Base-by-base conservation (phyloP, 2,113 vertebrate genomes). In the Pelusios castaneus region DNA sequence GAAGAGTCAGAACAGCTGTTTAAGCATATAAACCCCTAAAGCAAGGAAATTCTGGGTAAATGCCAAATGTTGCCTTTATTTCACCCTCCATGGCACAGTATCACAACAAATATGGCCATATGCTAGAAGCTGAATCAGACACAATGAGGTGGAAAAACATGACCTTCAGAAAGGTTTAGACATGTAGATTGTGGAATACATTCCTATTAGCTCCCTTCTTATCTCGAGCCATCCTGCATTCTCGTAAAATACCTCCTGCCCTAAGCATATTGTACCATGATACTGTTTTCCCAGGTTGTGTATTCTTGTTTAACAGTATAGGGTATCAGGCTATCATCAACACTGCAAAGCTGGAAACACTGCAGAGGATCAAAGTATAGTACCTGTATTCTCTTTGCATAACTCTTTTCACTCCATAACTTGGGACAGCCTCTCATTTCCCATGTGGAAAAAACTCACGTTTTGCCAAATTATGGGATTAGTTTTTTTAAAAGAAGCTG, bases 61-160 rank as follows among this genome's bases (percentile, higher is more conserved):
- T 84, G 86, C 88, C 45, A 87, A 85, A 77, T 10, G 34, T 87
- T 94, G 52, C 76, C 76, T 52, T 87, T 95, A 77, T 63, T 96
- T 91, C 63, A 8, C 80, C 88, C 52, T 94, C 21, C 43, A 10
- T 95, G 91, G 76, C 82, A 85, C 51, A 43, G n/a, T 82, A 47
- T 94, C 93, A 95, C 70, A 85, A 94, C 76, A 92, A 94, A 95
- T 95, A 95, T 84, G 95, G 84, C 93, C 89, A 73, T 97, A 85
- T 92, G 93, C 94, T 92, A 94, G 88, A 79, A 91, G 73, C 80
- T 94, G 92, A 95, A 86, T 97, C 86, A 92, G 87, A 95, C 89
- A 95, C 86, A 96, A 92, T 92, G 97, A 95, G 86, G 92, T 96
- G 94, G 94, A 95, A 97, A 96, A 97, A 93, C 91, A 91, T 92